Percentiles rank a stretch among this genome's conserved stretches.
phyloP scores from a whole-genome alignment of 2,113 vertebrate species.

The Oreamnos americanus region DNA sequence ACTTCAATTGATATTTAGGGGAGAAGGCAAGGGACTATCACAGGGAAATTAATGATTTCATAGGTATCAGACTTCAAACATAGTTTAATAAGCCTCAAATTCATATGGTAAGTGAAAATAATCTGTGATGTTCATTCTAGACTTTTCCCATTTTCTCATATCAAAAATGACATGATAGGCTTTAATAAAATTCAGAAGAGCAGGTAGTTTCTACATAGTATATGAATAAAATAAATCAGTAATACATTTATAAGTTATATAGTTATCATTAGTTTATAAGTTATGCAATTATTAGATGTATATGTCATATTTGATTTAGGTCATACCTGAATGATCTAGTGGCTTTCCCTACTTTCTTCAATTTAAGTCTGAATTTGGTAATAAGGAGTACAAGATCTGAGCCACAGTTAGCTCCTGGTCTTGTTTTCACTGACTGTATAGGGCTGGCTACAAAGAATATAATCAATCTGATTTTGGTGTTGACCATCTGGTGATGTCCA shows the following conservation, averaged over 20 bases:
- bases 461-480: no score
- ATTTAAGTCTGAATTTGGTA: no score
- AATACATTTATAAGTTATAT: background rate
- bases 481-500: no score
- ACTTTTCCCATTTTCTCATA: background rate
- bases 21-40: background rate
- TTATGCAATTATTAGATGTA: background rate
- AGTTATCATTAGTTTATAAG: background rate
- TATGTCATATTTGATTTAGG: background rate
- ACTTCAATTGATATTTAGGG: background rate
- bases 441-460: no score
- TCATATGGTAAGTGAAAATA: background rate
- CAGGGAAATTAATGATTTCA: slow-evolving; percentile 13
- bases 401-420: no score
- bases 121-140: background rate
- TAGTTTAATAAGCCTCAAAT: background rate
- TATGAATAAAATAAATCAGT: background rate
- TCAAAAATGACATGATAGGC: background rate
- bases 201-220: background rate
- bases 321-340: no score
- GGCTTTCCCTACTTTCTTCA: no score
- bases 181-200: background rate
- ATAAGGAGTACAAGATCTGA: no score
- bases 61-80: background rate
- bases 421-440: no score